Base-by-base conservation (phyloP, 1,140 invertebrate species). In the Bombus turneri region DNA sequence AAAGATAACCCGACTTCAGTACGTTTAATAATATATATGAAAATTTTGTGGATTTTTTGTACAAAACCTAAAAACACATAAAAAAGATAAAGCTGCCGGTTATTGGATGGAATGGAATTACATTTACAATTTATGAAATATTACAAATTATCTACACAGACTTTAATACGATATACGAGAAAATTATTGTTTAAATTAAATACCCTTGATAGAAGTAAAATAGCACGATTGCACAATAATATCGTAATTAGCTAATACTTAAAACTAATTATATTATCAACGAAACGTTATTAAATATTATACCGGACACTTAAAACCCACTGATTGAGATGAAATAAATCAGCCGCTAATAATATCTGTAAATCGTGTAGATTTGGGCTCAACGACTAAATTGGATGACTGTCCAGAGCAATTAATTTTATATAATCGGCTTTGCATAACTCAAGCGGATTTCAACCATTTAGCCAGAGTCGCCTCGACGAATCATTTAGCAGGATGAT, bases 361-460 rank as follows among this genome's bases (percentile, higher is more conserved):
- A 47, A 83, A 68, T 72, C 39, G 72, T 57, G 18, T 34, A 78
- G 43, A 59, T 83, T 43, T 39, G 47, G 68, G n/a, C 62, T 34
- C 39, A 47, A 69, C 64, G 47, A 83, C 47, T 68, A 69, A 68
- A 83, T 83, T 83, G 64, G 74, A 15, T 83, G n/a, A 69, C 74
- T 77, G 74, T 78, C 62, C 74, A 18, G 6, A 39, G 37, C 82
- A 83, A 83, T 83, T 83, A 77, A 78, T 83, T 83, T 83, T 69
- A 69, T 78, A 71, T 83, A 83, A 83, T 83, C 82, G 64, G 82
- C 74, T 83, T 83, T 83, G 47, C 82, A 78, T 78, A 83, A 69
- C 28, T 53, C 43, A 25, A 83, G 28, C 43, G 74, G 64, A 59
- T 83, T 78, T 69, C 18, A 39, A 9, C 64, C 82, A 53, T 83